Evolutionary conservation across 2,888 invertebrate species (phyloP).

Genomic region (Caenorhabditis virilis): DNA sequence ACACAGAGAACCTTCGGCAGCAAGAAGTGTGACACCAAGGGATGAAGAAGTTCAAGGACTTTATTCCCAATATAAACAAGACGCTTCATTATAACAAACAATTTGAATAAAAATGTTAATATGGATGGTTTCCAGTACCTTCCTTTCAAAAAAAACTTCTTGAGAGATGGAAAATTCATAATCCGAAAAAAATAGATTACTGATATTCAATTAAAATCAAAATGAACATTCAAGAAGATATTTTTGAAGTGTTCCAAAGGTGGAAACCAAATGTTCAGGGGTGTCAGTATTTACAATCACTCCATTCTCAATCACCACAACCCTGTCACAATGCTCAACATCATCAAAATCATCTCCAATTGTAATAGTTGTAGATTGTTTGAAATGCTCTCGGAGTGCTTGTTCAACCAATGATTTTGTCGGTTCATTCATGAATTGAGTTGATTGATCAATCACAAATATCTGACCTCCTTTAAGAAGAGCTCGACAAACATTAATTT

Average conservation of each 20-base stretch:
- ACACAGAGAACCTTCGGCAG: too few species aligned
- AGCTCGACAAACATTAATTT: constrained; percentile 72
- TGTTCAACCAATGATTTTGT: constrained; percentile 71
- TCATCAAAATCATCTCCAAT: constrained; percentile 86
- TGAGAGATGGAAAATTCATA: neutral
- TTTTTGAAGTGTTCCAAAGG: constrained; percentile 26
- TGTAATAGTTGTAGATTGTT: constrained; percentile 75
- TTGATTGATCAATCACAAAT: constrained; percentile 75
- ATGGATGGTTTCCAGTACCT: too few species aligned
- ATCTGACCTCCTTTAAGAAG: constrained; percentile 69
- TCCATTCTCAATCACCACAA: constrained; percentile 32
- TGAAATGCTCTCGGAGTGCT: constrained; percentile 75
- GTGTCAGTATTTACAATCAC: constrained; percentile 21
- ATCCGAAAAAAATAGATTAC: neutral
- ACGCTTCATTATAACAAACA: too few species aligned
- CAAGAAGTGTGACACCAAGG: too few species aligned
- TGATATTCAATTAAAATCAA: neutral
- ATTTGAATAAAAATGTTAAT: too few species aligned
- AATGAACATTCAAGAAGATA: constrained; percentile 14
- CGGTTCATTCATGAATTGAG: constrained; percentile 70
- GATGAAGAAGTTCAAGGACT: too few species aligned
- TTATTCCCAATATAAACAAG: too few species aligned
- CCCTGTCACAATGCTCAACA: constrained; percentile 81
- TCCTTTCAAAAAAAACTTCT: too few species aligned
- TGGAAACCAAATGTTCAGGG: constrained; percentile 12